Conservation (phyloP, 2,888 invertebrate genomes). For the Rhamphomyia laevipes region DNA sequence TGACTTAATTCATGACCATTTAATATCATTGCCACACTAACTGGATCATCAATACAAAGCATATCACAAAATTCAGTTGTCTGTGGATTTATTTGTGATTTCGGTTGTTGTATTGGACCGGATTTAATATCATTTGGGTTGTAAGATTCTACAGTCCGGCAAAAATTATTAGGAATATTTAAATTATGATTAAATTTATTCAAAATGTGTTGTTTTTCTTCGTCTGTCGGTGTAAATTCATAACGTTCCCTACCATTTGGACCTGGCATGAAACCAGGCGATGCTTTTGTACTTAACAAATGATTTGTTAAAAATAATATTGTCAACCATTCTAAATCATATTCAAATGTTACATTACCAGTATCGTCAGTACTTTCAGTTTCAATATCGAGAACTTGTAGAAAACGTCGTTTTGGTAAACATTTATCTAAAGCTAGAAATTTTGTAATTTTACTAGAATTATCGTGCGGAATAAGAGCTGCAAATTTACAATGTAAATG, state of each 20-base stretch:
- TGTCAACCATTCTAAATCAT: constrained; percentile 92
- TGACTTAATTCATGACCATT: constrained; percentile 36
- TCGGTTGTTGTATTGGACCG: constrained; percentile 32
- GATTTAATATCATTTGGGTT: constrained; percentile 36
- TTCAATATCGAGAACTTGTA: constrained; percentile 68
- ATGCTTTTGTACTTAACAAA: constrained; percentile 59
- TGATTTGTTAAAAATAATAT: constrained; percentile 82
- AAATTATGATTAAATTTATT: constrained; percentile 55
- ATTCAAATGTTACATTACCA: constrained; percentile 37
- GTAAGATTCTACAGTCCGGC: constrained; percentile 56
- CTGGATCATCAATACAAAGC: constrained; percentile 71
- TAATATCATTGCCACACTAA: constrained; percentile 47
- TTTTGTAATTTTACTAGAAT: constrained; percentile 50
- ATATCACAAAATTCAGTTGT: constrained; percentile 53
- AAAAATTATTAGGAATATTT: constrained; percentile 66
- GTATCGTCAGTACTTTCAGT: constrained; percentile 40
- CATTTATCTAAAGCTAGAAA: constrained; percentile 97
- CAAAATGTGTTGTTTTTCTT: constrained; percentile 55
- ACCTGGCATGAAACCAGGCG: constrained; percentile 70
- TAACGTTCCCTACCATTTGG: constrained; percentile 48
- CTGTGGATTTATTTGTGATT: constrained; percentile 54
- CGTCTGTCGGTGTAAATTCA: constrained; percentile 48
- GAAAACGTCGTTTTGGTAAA: constrained; percentile 73
- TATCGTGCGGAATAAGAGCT: constrained; percentile 67
- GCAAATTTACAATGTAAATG: constrained; percentile 95